These are phyloP conservation scores for Tetrax tetrax DNA, from an alignment of 2,113 vertebrate genomes.

Conservation along the genomic window DNA sequence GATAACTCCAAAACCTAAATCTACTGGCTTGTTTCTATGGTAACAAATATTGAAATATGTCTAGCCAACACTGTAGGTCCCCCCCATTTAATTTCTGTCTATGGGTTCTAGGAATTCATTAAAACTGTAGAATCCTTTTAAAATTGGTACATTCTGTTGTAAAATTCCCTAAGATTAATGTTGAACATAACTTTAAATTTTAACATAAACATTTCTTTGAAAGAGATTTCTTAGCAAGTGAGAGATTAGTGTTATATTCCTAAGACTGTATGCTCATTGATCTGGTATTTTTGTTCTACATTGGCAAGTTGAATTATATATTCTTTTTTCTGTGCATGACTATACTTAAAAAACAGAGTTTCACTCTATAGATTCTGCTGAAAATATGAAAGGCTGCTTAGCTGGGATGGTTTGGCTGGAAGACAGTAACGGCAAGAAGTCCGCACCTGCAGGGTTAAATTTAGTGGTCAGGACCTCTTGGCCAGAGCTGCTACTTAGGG, in stretches of 20 bases:
- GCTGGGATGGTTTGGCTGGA: neutral
- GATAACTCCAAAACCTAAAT: constrained; percentile 75
- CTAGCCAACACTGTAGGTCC: constrained; percentile 69
- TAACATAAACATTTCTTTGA: constrained; percentile 61
- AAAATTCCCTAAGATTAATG: constrained; percentile 60
- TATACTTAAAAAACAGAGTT: neutral
- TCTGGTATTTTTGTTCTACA: constrained; percentile 26
- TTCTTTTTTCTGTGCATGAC: neutral
- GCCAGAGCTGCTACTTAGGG: neutral
- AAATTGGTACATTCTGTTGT: constrained; percentile 25
- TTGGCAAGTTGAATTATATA: neutral
- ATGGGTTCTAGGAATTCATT: constrained; percentile 70
- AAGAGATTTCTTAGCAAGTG: constrained; percentile 32
- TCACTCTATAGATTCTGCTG: neutral
- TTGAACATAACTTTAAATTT: constrained; percentile 60
- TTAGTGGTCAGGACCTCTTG: neutral
- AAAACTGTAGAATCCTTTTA: constrained; percentile 58
- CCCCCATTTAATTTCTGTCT: constrained; percentile 69
- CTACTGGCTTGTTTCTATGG: constrained; percentile 77
- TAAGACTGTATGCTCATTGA: neutral
- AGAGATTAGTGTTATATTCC: constrained; percentile 20
- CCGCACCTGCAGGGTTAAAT: neutral
- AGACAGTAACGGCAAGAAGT: neutral
- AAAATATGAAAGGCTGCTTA: neutral
- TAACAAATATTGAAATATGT: constrained; percentile 77